Evolutionary conservation across 2,888 invertebrate species (phyloP).

Genomic region (Hyles lineata): DNA sequence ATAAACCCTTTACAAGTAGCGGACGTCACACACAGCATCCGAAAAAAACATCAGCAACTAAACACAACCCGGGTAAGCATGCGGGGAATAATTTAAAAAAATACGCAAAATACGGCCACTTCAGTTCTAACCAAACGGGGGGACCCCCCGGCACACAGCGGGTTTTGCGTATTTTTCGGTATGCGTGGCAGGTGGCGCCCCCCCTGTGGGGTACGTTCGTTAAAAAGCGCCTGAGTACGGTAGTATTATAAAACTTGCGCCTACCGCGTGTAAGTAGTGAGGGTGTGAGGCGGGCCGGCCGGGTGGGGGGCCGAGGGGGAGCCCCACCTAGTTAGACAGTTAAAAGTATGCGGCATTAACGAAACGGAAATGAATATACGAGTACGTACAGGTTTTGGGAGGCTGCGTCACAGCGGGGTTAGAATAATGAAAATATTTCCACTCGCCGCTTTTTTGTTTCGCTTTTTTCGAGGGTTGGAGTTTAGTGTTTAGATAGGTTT

Average conservation of each 20-base stretch:
- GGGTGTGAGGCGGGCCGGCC: constrained; percentile 58
- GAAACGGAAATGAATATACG: constrained; percentile 85
- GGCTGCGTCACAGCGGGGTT: constrained; percentile 78
- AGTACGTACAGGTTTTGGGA: constrained; percentile 78
- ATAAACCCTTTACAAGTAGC: constrained; percentile 17
- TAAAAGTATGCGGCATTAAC: constrained; percentile 86
- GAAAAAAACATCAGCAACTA: constrained; percentile 62
- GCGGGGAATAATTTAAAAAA: constrained; percentile 83
- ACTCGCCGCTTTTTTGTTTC: constrained; percentile 53
- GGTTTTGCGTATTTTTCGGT: constrained; percentile 82
- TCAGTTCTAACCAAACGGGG: constrained; percentile 78
- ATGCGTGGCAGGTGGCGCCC: constrained; percentile 83
- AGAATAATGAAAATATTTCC: constrained; percentile 83
- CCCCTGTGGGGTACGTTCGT: constrained; percentile 75
- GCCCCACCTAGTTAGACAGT: constrained; percentile 83
- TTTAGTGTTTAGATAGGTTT: constrained; percentile 28
- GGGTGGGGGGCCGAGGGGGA: constrained; percentile 49
- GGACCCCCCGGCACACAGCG: constrained; percentile 56
- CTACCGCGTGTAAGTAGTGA: constrained; percentile 84
- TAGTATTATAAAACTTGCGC: constrained; percentile 85
- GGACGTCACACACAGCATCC: constrained; percentile 50
- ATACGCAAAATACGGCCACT: constrained; percentile 84
- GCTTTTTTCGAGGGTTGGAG: constrained; percentile 28
- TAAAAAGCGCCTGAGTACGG: constrained; percentile 83
- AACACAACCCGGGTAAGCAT: constrained; percentile 64